A percentile compares a stretch with the other conserved stretches of the same genome.
Evolutionary conservation across 2,888 invertebrate species (phyloP).

Genomic region (Stramonita haemastoma): DNA sequence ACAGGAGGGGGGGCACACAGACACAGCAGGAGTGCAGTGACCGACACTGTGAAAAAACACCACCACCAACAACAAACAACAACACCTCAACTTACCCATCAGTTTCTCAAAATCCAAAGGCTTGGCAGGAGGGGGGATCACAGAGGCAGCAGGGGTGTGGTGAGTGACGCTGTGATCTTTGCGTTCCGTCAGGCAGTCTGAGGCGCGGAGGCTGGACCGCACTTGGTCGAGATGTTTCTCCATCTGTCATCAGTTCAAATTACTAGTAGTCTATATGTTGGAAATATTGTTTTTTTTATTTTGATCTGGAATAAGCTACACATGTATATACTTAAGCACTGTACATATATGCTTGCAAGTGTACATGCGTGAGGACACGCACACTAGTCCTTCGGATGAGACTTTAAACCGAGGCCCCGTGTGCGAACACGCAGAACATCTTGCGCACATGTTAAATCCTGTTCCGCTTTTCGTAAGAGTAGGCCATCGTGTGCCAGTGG

Average conservation of each 20-base stretch:
- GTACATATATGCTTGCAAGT: neutral
- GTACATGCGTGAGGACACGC: neutral
- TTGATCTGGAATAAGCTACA: neutral
- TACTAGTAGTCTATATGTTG: neutral
- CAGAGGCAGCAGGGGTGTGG: neutral
- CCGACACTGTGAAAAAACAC: too few species aligned
- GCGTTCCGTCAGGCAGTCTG: constrained; percentile 58
- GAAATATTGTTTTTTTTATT: neutral
- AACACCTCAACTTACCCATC: neutral
- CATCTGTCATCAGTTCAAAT: constrained; percentile 52
- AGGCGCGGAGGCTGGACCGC: constrained; percentile 63
- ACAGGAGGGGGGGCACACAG: too few species aligned
- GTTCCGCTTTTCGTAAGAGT: too few species aligned
- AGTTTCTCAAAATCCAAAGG: neutral
- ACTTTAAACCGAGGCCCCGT: too few species aligned
- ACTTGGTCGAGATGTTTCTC: constrained; percentile 66
- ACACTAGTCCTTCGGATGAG: too few species aligned
- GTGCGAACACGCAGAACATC: too few species aligned
- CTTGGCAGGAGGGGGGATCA: neutral
- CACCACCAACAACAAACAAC: neutral
- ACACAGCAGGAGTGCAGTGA: too few species aligned
- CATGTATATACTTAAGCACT: neutral
- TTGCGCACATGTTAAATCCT: too few species aligned
- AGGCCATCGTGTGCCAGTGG: too few species aligned
- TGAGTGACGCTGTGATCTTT: constrained; percentile 59